Conservation (phyloP, 2,113 vertebrate species). For the Lates calcarifer region DNA sequence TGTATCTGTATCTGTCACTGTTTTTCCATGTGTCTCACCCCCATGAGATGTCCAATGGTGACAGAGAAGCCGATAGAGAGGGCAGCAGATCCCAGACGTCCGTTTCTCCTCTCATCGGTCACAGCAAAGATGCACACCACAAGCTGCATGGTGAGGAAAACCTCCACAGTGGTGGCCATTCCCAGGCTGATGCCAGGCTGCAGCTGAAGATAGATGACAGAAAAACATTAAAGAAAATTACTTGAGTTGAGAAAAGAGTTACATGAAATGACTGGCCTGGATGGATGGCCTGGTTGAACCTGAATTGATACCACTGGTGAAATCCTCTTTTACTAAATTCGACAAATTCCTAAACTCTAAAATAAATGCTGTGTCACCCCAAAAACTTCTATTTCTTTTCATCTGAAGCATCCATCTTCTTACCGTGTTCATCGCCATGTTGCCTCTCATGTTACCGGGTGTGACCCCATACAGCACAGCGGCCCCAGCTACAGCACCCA, state of each 20-base stretch:
- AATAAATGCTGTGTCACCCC: not conserved
- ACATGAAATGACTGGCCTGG: not conserved
- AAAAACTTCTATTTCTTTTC: not conserved
- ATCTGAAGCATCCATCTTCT: slow-evolving; percentile 45
- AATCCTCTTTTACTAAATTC: not conserved
- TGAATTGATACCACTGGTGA: not conserved
- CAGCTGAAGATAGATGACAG: slow-evolving; percentile 79
- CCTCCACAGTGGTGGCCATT: slow-evolving; percentile 93
- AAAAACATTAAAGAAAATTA: not conserved
- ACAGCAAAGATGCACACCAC: slow-evolving; percentile 92
- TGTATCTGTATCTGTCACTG: not conserved
- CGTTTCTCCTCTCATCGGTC: slow-evolving; percentile 92
- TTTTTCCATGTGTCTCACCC: slow-evolving; percentile 84
- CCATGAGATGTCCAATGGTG: slow-evolving; percentile 93
- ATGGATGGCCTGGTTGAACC: not conserved
- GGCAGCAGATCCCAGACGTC: slow-evolving; percentile 89
- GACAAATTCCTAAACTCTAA: not conserved
- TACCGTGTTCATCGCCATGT: slow-evolving; percentile 92
- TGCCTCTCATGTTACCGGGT: slow-evolving; percentile 89
- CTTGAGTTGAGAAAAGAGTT: too few relatives aligned
- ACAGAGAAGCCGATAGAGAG: slow-evolving; percentile 94
- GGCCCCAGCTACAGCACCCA: slow-evolving; percentile 92
- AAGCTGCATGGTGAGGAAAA: slow-evolving; percentile 93
- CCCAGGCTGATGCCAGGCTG: slow-evolving; percentile 91
- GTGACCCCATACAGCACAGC: slow-evolving; percentile 93